A percentile compares a stretch with the other conserved stretches of the same genome.
phyloP scores from a whole-genome alignment of 2,888 invertebrate species.

The Ichneumon xanthorius region DNA sequence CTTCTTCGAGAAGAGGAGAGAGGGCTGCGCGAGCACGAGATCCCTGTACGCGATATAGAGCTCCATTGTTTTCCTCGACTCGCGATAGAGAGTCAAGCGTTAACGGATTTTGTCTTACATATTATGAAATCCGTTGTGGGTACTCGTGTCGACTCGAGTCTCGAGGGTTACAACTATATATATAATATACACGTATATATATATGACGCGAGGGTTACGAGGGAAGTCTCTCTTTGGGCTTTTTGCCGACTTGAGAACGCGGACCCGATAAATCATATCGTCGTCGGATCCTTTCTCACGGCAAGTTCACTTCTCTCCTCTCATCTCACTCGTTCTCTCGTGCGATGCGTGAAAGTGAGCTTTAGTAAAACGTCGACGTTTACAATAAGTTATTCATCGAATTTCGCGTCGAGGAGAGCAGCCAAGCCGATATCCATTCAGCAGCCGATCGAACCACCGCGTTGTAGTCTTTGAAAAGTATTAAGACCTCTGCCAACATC shows the following conservation, averaged over 20 bases:
- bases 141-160: slow-evolving; percentile 73
- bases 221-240: slow-evolving; percentile 13
- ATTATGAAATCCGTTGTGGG: slow-evolving; percentile 79
- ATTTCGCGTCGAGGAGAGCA: slow-evolving; percentile 20
- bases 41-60: slow-evolving; percentile 45
- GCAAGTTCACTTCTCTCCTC: slow-evolving; percentile 13
- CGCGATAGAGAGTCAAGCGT: slow-evolving; percentile 80
- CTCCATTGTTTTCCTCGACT: slow-evolving; percentile 80
- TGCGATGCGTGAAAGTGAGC: slow-evolving; percentile 38
- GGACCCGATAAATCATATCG: slow-evolving; percentile 59
- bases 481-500: slow-evolving; percentile 22
- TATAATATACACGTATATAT: neutral
- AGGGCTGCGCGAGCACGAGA: slow-evolving; percentile 51
- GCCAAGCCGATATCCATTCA: slow-evolving; percentile 13
- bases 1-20: slow-evolving; percentile 35
- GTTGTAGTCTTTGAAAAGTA: slow-evolving; percentile 1
- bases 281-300: slow-evolving; percentile 56
- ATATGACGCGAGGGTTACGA: slow-evolving; percentile 3
- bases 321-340: slow-evolving; percentile 25
- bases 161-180: slow-evolving; percentile 63
- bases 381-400: slow-evolving; percentile 44
- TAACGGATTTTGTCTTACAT: slow-evolving; percentile 83
- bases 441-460: slow-evolving; percentile 2
- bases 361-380: slow-evolving; percentile 41
- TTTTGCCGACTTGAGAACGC: slow-evolving; percentile 39